Base-by-base conservation (phyloP, 2,888 invertebrate species). In the Cacoxenus indagator region DNA sequence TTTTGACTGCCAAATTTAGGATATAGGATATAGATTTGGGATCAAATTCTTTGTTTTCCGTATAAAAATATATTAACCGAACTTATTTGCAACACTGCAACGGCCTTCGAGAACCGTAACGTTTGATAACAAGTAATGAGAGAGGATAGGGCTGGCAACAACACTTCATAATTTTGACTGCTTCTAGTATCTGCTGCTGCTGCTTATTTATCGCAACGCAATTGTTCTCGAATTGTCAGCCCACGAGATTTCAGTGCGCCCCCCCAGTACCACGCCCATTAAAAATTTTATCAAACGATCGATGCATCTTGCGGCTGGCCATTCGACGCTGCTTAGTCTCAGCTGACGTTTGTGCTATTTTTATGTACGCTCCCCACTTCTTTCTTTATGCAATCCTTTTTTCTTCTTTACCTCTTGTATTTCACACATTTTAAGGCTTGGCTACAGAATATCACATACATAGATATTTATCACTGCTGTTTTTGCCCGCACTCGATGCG, bases 291-390 rank as follows among this genome's bases (percentile, higher is more conserved):
- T 14, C 37, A 51, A 51, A 51, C 24, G 51, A 51, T 37, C 37
- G 37, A 51, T 51, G 17, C 51, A 51, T 51, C 51, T 51, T 51
- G 26, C 29, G 29, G n/a, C n/a, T n/a, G n/a, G n/a, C n/a, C n/a
- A n/a, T 57, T 29, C 14, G 55, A 26, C 27, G 26, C n/a, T 19
- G 17, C 19, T 57, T 57, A 29, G 57, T 29, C 57, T 57, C 57
- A 57, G 57, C 57, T 57, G 57, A 57, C 57, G 57, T 57, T 57
- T 57, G 57, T 29, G 29, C 57, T 57, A 57, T 57, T 57, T 57
- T 57, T 57, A 57, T 57, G 29, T 29, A 29, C 17, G 14, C 51
- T 51, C 22, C 1, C 22, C 22, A 14, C 9, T 14, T 22, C 3
- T 22, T 17, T 48, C 8, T 48, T n/a, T 48, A 0, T 48, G n/a